These are phyloP conservation scores for Pelecanoides urinatrix DNA, from an alignment of 2,113 vertebrate species.

Conservation along the genomic window DNA sequence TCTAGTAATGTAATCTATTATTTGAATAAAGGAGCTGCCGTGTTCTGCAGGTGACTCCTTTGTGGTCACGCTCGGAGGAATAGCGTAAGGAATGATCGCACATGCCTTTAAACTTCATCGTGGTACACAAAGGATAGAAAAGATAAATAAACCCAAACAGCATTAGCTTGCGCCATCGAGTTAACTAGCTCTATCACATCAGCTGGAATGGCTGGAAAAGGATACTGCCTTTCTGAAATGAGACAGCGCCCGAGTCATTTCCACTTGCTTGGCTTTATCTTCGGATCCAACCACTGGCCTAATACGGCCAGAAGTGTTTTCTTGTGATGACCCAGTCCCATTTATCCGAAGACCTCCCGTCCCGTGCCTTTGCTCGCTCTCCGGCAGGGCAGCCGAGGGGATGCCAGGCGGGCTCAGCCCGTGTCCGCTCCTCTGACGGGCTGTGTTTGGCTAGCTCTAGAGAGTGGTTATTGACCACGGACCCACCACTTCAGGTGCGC, in stretches of 20 bases:
- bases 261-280: neutral
- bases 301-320: neutral
- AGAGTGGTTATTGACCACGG: neutral
- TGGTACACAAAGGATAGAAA: neutral
- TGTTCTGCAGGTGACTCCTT: constrained; percentile 59
- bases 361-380: neutral
- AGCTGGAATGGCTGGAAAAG: neutral
- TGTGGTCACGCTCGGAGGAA: neutral
- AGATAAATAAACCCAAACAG: neutral
- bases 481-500: neutral
- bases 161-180: neutral
- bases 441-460: neutral
- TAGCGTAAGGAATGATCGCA: neutral
- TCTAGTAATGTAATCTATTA: neutral
- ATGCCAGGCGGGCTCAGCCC: neutral
- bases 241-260: neutral
- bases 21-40: constrained; percentile 34
- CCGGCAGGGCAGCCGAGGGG: neutral
- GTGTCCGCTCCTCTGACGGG: neutral
- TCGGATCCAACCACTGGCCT: neutral
- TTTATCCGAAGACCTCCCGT: neutral
- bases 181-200: neutral
- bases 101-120: neutral
- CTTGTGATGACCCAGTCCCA: neutral
- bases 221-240: neutral